These are phyloP conservation scores for Parazoanthus atlanticus DNA, from an alignment of 92 coral and sea anemone species.

Conservation along the genomic window DNA sequence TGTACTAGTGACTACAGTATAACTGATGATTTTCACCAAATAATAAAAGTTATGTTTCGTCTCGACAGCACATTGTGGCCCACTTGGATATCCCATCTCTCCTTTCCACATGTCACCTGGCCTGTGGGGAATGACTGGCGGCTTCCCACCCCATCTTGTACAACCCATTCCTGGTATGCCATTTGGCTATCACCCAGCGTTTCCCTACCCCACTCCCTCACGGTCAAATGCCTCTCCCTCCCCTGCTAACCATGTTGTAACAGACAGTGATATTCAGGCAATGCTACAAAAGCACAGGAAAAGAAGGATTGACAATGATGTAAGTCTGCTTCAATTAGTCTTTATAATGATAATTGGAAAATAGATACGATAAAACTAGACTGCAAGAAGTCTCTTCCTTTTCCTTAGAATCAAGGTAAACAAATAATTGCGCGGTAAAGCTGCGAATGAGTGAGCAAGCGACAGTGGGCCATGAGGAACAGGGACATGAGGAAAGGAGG, in stretches of 20 bases:
- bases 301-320: constrained; percentile 79
- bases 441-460: too few species aligned
- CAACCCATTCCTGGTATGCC: constrained; percentile 79
- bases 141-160: constrained; percentile 60
- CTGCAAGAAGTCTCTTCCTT: too few species aligned
- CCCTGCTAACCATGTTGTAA: constrained; percentile 59
- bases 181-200: constrained; percentile 70
- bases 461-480: too few species aligned
- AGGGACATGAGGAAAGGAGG: too few species aligned
- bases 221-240: constrained; percentile 61
- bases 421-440: too few species aligned
- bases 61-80: constrained; percentile 33
- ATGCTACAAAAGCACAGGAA: constrained; percentile 89
- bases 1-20: too few species aligned
- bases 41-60: neutral
- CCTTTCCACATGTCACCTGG: constrained; percentile 66
- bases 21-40: neutral
- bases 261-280: constrained; percentile 83
- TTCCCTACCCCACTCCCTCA: constrained; percentile 70
- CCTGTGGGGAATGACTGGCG: constrained; percentile 35
- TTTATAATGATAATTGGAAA: neutral
- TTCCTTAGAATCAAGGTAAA: too few species aligned
- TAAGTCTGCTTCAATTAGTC: constrained; percentile 14
- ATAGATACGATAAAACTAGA: too few species aligned
- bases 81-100: constrained; percentile 63